phyloP scores from a whole-genome alignment of 2,888 invertebrate species.

The Autographa gamma region DNA sequence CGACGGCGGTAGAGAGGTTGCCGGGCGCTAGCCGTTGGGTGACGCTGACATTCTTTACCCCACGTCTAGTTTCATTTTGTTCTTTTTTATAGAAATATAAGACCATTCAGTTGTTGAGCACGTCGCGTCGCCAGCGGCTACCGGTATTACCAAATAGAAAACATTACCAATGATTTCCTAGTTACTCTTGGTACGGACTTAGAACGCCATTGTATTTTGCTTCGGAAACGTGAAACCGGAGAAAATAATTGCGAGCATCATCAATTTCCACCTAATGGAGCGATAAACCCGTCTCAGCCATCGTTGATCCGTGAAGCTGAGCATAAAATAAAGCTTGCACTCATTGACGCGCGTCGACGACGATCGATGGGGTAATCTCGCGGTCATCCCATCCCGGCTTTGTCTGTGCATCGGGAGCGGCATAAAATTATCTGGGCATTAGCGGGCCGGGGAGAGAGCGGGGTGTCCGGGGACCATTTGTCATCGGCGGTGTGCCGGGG shows the following conservation, averaged over 20 bases:
- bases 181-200: conserved; percentile 44
- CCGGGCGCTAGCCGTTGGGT: conserved; percentile 74
- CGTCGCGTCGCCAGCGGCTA: conserved; percentile 56
- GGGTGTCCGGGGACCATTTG: conserved; percentile 87
- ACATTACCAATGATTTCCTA: conserved; percentile 44
- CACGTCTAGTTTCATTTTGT: conserved; percentile 77
- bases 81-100: conserved; percentile 65
- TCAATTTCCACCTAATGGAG: conserved; percentile 76
- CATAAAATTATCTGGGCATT: conserved; percentile 88
- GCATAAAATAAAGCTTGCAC: conserved; percentile 81
- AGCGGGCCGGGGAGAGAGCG: conserved; percentile 76
- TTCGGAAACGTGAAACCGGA: conserved; percentile 45
- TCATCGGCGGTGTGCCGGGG: conserved; percentile 79
- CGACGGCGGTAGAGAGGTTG: conserved; percentile 80
- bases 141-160: conserved; percentile 56
- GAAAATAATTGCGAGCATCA: conserved; percentile 64
- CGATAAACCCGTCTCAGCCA: conserved; percentile 77
- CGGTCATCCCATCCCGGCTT: conserved; percentile 80
- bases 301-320: conserved; percentile 79
- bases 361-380: conserved; percentile 84
- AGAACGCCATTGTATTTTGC: conserved; percentile 49
- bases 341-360: conserved; percentile 80
- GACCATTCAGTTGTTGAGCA: conserved; percentile 68
- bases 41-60: conserved; percentile 84
- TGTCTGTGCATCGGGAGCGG: conserved; percentile 81